A percentile compares a stretch with the other conserved stretches of the same genome.
Evolutionary conservation across 2,113 vertebrate species (phyloP).

Genomic region (Hoplias malabaricus): DNA sequence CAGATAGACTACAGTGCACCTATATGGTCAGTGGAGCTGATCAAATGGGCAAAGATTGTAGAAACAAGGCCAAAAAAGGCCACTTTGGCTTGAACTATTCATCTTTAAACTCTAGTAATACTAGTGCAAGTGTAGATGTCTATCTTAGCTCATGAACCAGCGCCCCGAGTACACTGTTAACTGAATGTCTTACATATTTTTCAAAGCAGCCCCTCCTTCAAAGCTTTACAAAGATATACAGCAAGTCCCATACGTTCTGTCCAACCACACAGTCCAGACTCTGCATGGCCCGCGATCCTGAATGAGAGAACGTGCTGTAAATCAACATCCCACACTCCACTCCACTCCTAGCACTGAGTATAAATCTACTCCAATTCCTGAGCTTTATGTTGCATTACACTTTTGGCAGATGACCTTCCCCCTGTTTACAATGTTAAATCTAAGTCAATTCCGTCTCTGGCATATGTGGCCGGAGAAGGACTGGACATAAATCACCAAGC

Average conservation of each 20-base stretch:
- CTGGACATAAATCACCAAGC: conserved; percentile 18
- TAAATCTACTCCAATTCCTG: conserved; percentile 32
- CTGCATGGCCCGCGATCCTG: not conserved
- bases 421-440: conserved; percentile 39
- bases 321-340: not conserved
- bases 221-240: not conserved
- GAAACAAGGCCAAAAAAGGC: too few relatives aligned
- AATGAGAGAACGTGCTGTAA: conserved; percentile 19
- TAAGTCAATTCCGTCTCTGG: conserved; percentile 14
- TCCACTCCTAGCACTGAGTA: not conserved
- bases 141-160: too few relatives aligned
- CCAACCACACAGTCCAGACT: not conserved
- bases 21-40: too few relatives aligned
- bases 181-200: too few relatives aligned
- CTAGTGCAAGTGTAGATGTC: too few relatives aligned
- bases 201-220: not conserved
- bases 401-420: conserved; percentile 12
- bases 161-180: too few relatives aligned
- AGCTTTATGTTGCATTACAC: conserved; percentile 27
- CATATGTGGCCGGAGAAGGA: not conserved
- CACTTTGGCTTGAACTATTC: too few relatives aligned
- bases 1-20: too few relatives aligned
- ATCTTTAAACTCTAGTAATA: too few relatives aligned
- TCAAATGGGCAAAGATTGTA: too few relatives aligned
- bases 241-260: not conserved